Base-by-base conservation (phyloP, 2,888 invertebrate genomes). In the Monoplex corrugatus region DNA sequence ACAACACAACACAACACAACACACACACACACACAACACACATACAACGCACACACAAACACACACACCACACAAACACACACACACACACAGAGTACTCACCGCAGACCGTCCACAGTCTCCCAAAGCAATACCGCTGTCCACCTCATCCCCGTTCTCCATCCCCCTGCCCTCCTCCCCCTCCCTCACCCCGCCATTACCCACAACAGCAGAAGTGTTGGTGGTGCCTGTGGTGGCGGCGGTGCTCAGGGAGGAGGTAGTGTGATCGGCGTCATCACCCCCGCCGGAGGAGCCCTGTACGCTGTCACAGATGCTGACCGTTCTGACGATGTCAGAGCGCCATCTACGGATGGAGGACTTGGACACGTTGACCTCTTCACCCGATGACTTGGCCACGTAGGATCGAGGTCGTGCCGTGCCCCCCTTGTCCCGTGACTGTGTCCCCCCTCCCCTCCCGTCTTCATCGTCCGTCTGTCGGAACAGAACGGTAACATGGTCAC, bases 311-410 rank as follows among this genome's bases (percentile, higher is more conserved):
- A 80, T 28, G 78, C 78, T 80, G 40, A 28, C 78, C 43, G 40
- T 40, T 23, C 78, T 40, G 40, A 80, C 78, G 78, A 80, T 80
- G 78, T 80, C 78, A 3, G 78, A 80, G 28, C 78, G 16, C 78
- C 78, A 80, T 19, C 78, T 40, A 5, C 78, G 78, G 40, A 80
- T 80, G 43, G 78, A 40, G 23, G 78, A 80, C 78, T 38, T 75
- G 16, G 78, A 43, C 43, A 80, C 78, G n/a, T 28, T n/a, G 68
- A 32, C 28, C 57, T 57, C 57, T 28, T 57, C 57, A 28, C 19
- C 16, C 19, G 57, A 57, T 10, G 57, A 23, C 19, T 28, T 57
- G 16, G 57, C 16, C n/a, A n/a, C 23, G 78, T 43, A 80, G 40
- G 78, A 80, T 43, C 43, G 40, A 43, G 78, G 78, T 43, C 78